Conservation (phyloP, 2,888 invertebrate species). For the Pachycephus smyrnensis region DNA sequence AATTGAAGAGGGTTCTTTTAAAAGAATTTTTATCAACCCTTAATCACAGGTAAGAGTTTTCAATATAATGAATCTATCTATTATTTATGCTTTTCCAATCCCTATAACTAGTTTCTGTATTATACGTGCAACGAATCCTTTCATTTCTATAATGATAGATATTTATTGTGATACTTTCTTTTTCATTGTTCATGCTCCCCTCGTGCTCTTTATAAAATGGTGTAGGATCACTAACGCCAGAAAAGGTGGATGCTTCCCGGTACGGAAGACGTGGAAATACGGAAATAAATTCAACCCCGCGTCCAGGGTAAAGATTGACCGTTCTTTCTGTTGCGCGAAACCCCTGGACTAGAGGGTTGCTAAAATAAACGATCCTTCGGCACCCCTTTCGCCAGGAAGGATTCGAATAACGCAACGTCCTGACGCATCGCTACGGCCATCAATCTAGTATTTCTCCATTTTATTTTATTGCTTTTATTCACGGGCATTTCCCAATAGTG, state of each 20-base stretch:
- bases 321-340: neutral
- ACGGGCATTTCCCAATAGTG: neutral
- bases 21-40: neutral
- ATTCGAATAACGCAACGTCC: neutral
- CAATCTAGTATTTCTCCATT: neutral
- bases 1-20: neutral
- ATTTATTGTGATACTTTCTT: neutral
- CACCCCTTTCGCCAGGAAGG: conserved; percentile 1
- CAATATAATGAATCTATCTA: neutral
- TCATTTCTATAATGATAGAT: neutral
- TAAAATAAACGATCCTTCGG: neutral
- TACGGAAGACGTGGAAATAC: neutral
- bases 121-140: neutral
- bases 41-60: neutral
- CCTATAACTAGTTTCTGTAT: neutral
- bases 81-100: neutral
- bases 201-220: neutral
- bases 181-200: neutral
- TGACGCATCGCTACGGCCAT: neutral
- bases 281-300: conserved; percentile 1
- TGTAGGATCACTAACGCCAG: neutral
- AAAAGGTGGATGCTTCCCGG: neutral
- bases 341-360: neutral
- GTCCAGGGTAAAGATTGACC: neutral
- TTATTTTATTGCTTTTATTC: neutral